Conservation (phyloP, 2,888 invertebrate species). For the Toxonevra muliebris region DNA sequence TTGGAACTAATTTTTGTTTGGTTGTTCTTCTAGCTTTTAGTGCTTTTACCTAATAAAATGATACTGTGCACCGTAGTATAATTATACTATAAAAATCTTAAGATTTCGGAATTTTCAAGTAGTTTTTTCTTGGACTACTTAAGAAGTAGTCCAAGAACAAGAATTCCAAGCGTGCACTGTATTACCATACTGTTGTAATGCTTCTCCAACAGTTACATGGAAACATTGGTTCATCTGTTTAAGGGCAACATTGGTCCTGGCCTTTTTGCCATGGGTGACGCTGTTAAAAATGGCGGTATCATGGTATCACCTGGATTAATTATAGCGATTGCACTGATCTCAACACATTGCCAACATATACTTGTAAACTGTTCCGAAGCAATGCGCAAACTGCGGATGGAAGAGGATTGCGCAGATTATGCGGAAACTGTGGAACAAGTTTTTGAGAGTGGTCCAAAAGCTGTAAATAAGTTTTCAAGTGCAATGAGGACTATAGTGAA, state of each 20-base stretch:
- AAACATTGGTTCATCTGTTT: slow-evolving; percentile 90
- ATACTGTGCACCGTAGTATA: too few relatives aligned
- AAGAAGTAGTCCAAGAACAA: too few relatives aligned
- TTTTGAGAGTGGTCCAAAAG: slow-evolving; percentile 78
- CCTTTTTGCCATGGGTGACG: slow-evolving; percentile 94
- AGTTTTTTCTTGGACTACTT: too few relatives aligned
- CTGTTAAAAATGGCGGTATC: slow-evolving; percentile 91
- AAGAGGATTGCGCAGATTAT: slow-evolving; percentile 73
- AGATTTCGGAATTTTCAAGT: too few relatives aligned
- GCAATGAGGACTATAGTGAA: slow-evolving; percentile 79
- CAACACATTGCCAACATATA: slow-evolving; percentile 92
- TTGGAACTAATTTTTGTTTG: too few relatives aligned
- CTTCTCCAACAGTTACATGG: slow-evolving; percentile 73
- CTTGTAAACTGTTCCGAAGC: slow-evolving; percentile 80
- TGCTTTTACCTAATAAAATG: too few relatives aligned
- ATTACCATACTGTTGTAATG: too few relatives aligned
- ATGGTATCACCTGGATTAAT: slow-evolving; percentile 82
- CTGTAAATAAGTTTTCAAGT: slow-evolving; percentile 71
- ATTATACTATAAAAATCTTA: too few relatives aligned
- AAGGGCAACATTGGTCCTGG: slow-evolving; percentile 98
- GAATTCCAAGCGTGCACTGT: too few relatives aligned
- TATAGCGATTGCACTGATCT: slow-evolving; percentile 81
- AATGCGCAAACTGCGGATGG: slow-evolving; percentile 70
- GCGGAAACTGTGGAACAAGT: slow-evolving; percentile 85
- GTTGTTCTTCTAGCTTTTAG: too few relatives aligned